Evolutionary conservation across 2,113 vertebrate genomes (phyloP), one percentile per base, ranked within the genome.

Genomic region (Heterocephalus glaber): DNA sequence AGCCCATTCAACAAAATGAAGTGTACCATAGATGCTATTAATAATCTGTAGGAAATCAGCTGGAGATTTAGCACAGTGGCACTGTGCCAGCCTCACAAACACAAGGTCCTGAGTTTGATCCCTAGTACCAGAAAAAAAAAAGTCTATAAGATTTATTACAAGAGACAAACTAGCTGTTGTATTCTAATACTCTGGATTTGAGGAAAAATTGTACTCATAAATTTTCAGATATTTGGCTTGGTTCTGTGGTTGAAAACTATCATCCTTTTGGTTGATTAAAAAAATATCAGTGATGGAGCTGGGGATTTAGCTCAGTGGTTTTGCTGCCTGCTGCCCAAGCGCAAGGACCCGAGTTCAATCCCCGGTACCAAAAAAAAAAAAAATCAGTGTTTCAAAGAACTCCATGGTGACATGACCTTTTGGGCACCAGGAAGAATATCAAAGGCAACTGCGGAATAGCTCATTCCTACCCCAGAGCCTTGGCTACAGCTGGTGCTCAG

Each of bases 351-450:
- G n/a, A n/a, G n/a, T n/a, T n/a, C n/a, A n/a, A n/a, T n/a, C n/a
- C n/a, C n/a, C n/a, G n/a, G n/a, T n/a, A n/a, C n/a, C n/a, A n/a
- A n/a, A n/a, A n/a, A n/a, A n/a, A n/a, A n/a, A n/a, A n/a, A n/a
- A n/a, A n/a, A n/a, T n/a, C n/a, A 52, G 8, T 79, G 30, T 86
- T 84, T 86, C 54, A 70, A 89, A 90, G 70, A 94, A 92, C 7
- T 92, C 41, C 17, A 38, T 70, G 81, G 33, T 19, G 68, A 26
- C 13, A 3, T 81, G n/a, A 68, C 19, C 33, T 60, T n/a, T 14
- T 35, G 30, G 19, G 24, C 3, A 82, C 47, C 7, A 47, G 28
- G 81, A 74, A 72, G 60, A 74, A 72, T 8, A 85, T 30, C 33
- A 41, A 61, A 91, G 38, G 58, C 24, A 56, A 33, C 30, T 35